Evolutionary conservation across 2,113 vertebrate genomes (phyloP), one percentile per base, ranked within the genome.

Genomic region (Origma solitaria): DNA sequence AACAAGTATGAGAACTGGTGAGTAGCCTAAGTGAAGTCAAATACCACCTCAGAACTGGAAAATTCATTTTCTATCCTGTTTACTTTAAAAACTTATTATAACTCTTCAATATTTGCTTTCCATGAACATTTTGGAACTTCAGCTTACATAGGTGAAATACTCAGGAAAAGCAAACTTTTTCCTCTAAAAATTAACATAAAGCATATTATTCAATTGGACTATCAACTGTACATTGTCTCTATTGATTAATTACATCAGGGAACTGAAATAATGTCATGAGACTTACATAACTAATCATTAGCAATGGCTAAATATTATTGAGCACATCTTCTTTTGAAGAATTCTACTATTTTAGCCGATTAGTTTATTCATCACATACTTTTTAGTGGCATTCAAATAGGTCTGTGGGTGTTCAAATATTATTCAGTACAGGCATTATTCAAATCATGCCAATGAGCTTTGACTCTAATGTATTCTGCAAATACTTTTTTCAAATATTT

Each of bases 1-100:
- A 75, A 9, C n/a, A 99, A 99, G 95, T 99, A 99, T 14, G 98
- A 99, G 72, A 99, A 99, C 98, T 99, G 99, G 99, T 99, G 82
- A 96, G 98, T 93, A 38, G 33, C 17, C 45, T 72, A 61, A 49
- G 90, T 18, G 38, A 82, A 66, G 40, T 24, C 27, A 68, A 71
- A 14, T 60, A 38, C 42, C 24, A 31, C 19, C 51, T 64, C 64
- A 49, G 54, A 90, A 45, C 1, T 54, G n/a, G 31, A 70, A 56
- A 60, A 73, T 38, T 38, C 10, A 25, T 88, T 94, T 91, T 86
- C 71, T 56, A 5, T 45, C 33, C 62, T 38, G 12, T 78, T 92
- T 94, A 33, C 38, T 90, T 86, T 27, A 40, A 78, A 64, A 90
- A 75, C 23, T 54, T 44, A 50, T 88, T 66, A 42, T 38, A 92